Percentiles rank a stretch among this genome's conserved stretches.
These are phyloP conservation scores for Periplaneta americana DNA, from an alignment of 1,140 invertebrate species.

Conservation along the genomic window DNA sequence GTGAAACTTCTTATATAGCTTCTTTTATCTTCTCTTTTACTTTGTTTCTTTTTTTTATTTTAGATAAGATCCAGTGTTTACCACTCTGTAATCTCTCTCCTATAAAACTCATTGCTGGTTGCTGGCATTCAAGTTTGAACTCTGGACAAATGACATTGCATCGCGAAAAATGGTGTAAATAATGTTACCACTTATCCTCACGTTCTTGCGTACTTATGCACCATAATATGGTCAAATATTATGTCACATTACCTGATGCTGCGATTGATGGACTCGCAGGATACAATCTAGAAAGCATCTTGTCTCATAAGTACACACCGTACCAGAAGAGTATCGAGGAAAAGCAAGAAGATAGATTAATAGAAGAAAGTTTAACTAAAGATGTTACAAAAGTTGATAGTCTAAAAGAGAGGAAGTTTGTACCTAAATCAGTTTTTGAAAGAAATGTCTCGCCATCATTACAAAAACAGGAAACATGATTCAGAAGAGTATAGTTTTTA, in stretches of 20 bases:
- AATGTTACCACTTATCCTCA: conserved; percentile 71
- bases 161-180: conserved; percentile 26
- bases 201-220: conserved; percentile 56
- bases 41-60: no score
- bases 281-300: conserved; percentile 69
- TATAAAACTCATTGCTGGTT: no score
- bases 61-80: no score
- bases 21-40: no score
- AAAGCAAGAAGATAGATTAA: conserved; percentile 50
- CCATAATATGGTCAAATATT: no score
- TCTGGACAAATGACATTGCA: no score
- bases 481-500: not conserved
- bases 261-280: conserved; percentile 74
- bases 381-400: conserved; percentile 33
- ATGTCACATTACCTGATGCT: conserved; percentile 72
- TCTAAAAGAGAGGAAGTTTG: conserved; percentile 40
- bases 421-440: conserved; percentile 47
- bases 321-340: conserved; percentile 46
- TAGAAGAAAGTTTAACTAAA: conserved; percentile 38
- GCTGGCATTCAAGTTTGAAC: no score
- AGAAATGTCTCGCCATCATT: conserved; percentile 52
- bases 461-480: not conserved
- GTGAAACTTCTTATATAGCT: no score
- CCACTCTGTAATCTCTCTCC: no score
- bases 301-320: conserved; percentile 68